Conservation (phyloP, 2,797 vertebrate species). For the Micromesistius poutassou region DNA sequence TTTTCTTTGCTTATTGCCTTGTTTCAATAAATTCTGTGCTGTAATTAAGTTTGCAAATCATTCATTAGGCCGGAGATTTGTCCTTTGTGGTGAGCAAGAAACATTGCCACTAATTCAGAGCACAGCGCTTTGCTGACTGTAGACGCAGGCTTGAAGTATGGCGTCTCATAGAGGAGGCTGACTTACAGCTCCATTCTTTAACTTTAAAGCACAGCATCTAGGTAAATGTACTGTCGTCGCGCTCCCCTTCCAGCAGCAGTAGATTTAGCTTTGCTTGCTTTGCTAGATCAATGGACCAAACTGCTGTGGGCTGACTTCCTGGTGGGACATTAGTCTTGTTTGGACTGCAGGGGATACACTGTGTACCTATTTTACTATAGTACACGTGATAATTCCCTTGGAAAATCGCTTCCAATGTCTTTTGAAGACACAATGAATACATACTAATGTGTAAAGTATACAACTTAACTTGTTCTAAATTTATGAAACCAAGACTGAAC, state of each 20-base stretch:
- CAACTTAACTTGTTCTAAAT: too few species aligned
- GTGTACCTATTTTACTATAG: neutral
- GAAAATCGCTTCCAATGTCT: neutral
- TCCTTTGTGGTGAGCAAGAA: slow-evolving; percentile 28
- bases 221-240: slow-evolving; percentile 4
- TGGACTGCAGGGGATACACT: neutral
- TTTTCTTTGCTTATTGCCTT: slow-evolving; percentile 20
- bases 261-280: slow-evolving; percentile 40
- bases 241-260: slow-evolving; percentile 5
- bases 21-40: slow-evolving; percentile 25
- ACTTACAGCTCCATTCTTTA: slow-evolving; percentile 26
- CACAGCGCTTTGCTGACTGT: neutral
- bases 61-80: slow-evolving; percentile 10
- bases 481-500: too few species aligned
- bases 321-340: slow-evolving; percentile 28
- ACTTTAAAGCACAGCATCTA: slow-evolving; percentile 15
- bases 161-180: neutral
- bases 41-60: slow-evolving; percentile 34
- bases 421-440: neutral
- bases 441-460: too few species aligned
- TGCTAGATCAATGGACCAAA: slow-evolving; percentile 14
- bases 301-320: slow-evolving; percentile 21
- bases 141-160: neutral
- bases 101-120: slow-evolving; percentile 4
- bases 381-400: neutral